A percentile compares a stretch with the other conserved stretches of the same genome.
Evolutionary conservation across 2,113 vertebrate genomes (phyloP).

Genomic region (Naja naja): DNA sequence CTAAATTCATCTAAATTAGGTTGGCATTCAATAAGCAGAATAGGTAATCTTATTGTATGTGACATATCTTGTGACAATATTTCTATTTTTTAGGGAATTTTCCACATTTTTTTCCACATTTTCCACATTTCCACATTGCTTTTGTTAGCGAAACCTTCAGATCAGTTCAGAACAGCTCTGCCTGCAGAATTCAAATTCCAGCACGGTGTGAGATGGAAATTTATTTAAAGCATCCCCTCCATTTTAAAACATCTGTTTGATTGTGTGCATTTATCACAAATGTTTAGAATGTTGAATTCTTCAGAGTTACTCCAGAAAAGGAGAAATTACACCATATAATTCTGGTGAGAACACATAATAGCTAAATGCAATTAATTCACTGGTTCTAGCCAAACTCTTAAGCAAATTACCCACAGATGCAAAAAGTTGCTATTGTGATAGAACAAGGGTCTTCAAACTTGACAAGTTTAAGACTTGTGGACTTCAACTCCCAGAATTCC

Average conservation of each 20-base stretch:
- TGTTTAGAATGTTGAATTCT: constrained; percentile 51
- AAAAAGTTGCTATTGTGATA: constrained; percentile 38
- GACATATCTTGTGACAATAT: constrained; percentile 32
- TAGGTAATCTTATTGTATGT: neutral
- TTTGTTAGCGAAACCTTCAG: constrained; percentile 62
- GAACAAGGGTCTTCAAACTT: neutral
- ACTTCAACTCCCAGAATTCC: too few species aligned
- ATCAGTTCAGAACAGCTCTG: constrained; percentile 46
- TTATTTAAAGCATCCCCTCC: constrained; percentile 39
- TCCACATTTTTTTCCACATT: too few species aligned
- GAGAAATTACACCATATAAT: constrained; percentile 8
- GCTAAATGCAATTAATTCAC: constrained; percentile 40
- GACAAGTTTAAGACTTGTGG: too few species aligned
- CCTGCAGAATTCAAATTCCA: constrained; percentile 46
- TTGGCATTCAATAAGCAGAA: constrained; percentile 30
- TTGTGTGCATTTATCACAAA: constrained; percentile 55
- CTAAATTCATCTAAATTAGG: neutral
- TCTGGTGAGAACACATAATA: constrained; percentile 43
- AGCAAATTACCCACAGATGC: constrained; percentile 53
- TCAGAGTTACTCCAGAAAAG: constrained; percentile 39
- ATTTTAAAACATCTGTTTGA: constrained; percentile 58
- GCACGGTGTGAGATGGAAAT: constrained; percentile 27
- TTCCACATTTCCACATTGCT: constrained; percentile 43
- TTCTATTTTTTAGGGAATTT: constrained; percentile 34
- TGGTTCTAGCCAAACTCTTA: constrained; percentile 26